Conservation (phyloP, 2,888 invertebrate genomes). For the Eustalomyia histrio region DNA sequence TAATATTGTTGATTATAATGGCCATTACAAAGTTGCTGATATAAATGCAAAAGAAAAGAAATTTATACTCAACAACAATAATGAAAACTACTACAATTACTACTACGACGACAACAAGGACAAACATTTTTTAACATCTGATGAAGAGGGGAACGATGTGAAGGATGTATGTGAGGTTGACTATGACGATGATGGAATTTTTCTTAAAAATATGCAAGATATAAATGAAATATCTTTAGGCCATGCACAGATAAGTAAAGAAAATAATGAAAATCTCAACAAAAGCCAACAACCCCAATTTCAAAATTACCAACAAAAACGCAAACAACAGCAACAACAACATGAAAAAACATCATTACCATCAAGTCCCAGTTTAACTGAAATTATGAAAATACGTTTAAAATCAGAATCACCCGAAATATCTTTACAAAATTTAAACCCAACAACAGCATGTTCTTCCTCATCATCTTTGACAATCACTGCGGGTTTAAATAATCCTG, state of each 20-base stretch:
- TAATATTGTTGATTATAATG: constrained; percentile 14
- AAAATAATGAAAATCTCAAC: constrained; percentile 38
- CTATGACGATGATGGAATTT: constrained; percentile 7
- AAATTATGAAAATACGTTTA: constrained; percentile 56
- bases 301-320: constrained; percentile 12
- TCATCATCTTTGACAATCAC: neutral
- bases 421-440: constrained; percentile 47
- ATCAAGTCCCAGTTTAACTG: constrained; percentile 41
- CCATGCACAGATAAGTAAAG: constrained; percentile 37
- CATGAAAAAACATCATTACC: neutral
- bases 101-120: constrained; percentile 29
- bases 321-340: constrained; percentile 8
- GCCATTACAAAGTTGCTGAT: constrained; percentile 25
- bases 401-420: constrained; percentile 42
- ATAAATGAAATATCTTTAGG: constrained; percentile 70
- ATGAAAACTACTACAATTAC: neutral
- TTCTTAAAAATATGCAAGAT: constrained; percentile 7
- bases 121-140: neutral
- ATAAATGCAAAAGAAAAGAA: constrained; percentile 14
- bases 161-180: neutral
- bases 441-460: constrained; percentile 38
- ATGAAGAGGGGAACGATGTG: neutral
- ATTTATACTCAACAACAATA: constrained; percentile 10
- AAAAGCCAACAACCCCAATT: constrained; percentile 33
- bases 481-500: neutral